Evolutionary conservation across 2,113 vertebrate genomes (phyloP), one percentile per base, ranked within the genome.

Genomic region (Antennarius striatus): DNA sequence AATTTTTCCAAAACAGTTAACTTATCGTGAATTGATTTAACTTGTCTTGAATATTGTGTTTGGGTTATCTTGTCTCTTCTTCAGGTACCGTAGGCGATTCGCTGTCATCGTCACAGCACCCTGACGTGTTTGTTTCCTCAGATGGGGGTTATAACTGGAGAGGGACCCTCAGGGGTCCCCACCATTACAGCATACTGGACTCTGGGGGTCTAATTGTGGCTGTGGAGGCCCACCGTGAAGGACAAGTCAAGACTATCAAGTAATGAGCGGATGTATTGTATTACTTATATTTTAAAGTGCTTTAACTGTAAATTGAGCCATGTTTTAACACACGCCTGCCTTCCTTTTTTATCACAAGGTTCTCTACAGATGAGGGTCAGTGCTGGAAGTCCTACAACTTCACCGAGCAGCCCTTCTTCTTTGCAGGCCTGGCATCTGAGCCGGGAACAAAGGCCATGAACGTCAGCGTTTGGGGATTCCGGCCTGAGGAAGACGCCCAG

Each of bases 361-460:
- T 93, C 73, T 94, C 93, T 51, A 93, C 93, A 9, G 93, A 94
- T 5, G 93, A 94, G 48, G 93, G 93, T 8, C 92, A 78, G 49
- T 94, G 93, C 68, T 94, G 93, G 93, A 91, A 91, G 59, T 74
- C 52, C 14, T 93, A 92, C 42, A 93, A 91, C 84, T 94, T 94
- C 60, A 94, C 93, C 0, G 80, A 91, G 39, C 91, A 93, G 77
- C 88, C 93, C 6, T 90, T 94, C 63, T 93, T 90, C 75, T 91
- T 94, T 5, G 91, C 91, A 1, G 93, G 93, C 47, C 73, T 94
- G 64, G 86, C 91, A 0, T 92, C 92, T 0, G 92, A 94, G 63
- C 93, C 93, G 0, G 92, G 92, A 11, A 90, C 90, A 17, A 94
- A 93, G 57, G 90, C 93, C 54, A 82, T 93, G 91, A 93, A 87